phyloP scores from a whole-genome alignment of 2,888 invertebrate genomes.

The Portevinia maculata region DNA sequence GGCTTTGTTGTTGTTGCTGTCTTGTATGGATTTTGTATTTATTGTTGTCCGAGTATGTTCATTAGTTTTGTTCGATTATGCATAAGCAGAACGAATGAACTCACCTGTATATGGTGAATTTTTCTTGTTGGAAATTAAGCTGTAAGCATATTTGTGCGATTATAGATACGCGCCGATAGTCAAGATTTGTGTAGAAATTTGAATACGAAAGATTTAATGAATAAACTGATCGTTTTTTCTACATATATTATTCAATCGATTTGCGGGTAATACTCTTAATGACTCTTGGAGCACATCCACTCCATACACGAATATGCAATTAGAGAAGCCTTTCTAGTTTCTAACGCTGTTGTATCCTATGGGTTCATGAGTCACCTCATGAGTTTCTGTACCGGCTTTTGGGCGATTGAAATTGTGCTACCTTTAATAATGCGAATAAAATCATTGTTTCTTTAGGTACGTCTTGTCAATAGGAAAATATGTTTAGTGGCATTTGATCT shows the following conservation, averaged over 20 bases:
- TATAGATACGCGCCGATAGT: slow-evolving; percentile 32
- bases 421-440: too few relatives aligned
- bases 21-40: slow-evolving; percentile 40
- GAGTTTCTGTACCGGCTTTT: too few relatives aligned
- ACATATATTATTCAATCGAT: slow-evolving; percentile 11
- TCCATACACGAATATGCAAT: too few relatives aligned
- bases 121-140: slow-evolving; percentile 14
- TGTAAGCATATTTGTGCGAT: slow-evolving; percentile 4
- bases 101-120: slow-evolving; percentile 61
- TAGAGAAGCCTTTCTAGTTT: too few relatives aligned
- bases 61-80: slow-evolving; percentile 56
- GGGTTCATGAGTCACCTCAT: too few relatives aligned
- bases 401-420: too few relatives aligned
- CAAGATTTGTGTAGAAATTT: slow-evolving; percentile 56
- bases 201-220: slow-evolving; percentile 56
- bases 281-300: background rate
- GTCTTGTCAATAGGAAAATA: too few relatives aligned
- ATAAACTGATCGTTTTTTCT: slow-evolving; percentile 39
- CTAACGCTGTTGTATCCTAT: too few relatives aligned
- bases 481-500: too few relatives aligned
- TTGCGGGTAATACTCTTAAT: slow-evolving; percentile 6
- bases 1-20: slow-evolving; percentile 26
- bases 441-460: too few relatives aligned
- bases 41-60: slow-evolving; percentile 55
- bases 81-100: slow-evolving; percentile 33